Evolutionary conservation across 2,888 invertebrate species (phyloP).

Genomic region (Metellina segmentata): DNA sequence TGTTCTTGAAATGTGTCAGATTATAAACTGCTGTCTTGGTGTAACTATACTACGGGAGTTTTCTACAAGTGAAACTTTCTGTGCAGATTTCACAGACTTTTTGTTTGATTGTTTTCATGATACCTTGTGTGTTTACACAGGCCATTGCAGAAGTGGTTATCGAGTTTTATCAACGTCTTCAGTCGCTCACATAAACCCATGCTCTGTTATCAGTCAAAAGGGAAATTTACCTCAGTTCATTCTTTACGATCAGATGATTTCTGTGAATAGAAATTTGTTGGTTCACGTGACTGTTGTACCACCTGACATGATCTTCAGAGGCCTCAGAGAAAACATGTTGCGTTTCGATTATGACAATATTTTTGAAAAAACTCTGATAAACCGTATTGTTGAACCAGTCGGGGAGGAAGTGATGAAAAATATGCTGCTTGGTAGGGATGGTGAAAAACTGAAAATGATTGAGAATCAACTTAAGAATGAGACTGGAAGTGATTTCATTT

Average conservation of each 20-base stretch:
- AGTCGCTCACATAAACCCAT: conserved; percentile 32
- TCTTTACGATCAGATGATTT: conserved; percentile 53
- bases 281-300: conserved; percentile 52
- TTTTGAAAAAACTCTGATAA: conserved; percentile 37
- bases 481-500: conserved; percentile 40
- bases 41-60: conserved; percentile 26
- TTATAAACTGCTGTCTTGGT: conserved; percentile 19
- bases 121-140: conserved; percentile 67
- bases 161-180: conserved; percentile 33
- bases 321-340: conserved; percentile 2
- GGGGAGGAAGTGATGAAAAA: conserved; percentile 67
- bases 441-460: conserved; percentile 41
- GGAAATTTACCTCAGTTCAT: conserved; percentile 60
- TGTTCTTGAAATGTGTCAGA: conserved; percentile 42
- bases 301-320: conserved; percentile 22
- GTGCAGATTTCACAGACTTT: conserved; percentile 16
- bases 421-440: conserved; percentile 29
- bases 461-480: conserved; percentile 52
- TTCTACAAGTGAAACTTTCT: conserved; percentile 9
- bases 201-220: conserved; percentile 43
- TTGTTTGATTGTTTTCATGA: conserved; percentile 66
- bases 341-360: conserved; percentile 46
- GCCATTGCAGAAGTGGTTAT: conserved; percentile 58
- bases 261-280: conserved; percentile 8
- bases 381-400: conserved; percentile 47